Base-by-base conservation (phyloP, 1,140 invertebrate species). In the Scylla paramamosain region DNA sequence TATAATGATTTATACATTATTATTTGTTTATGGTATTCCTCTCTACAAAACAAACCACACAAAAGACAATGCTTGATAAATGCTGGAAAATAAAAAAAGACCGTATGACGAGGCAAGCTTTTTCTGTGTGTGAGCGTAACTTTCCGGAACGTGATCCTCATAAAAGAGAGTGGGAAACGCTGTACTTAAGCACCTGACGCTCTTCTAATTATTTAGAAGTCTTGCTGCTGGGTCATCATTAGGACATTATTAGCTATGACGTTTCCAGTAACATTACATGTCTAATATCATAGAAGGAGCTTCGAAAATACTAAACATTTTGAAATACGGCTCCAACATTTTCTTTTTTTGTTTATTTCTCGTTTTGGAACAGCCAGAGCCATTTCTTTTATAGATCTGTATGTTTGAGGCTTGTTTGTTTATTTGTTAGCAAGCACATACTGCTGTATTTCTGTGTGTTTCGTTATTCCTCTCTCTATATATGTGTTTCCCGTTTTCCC, bases 401-500 rank as follows among this genome's bases (percentile, higher is more conserved):
- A 20, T 77, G 6, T n/a, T 77, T 77, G 20, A 59, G 20, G 52
- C 67, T n/a, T 25, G 20, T n/a, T n/a, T 77, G 25, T 77, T 77
- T 77, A 20, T n/a, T 20, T n/a, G 67, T 77, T n/a, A 77, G n/a
- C 67, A 77, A n/a, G 67, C 67, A 25, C 20, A n/a, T n/a, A n/a
- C 20, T n/a, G 67, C 67, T n/a, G 20, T 25, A 20, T 77, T 77
- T 77, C 67, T n/a, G 67, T n/a, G 67, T 77, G 16, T 77, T 77
- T 77, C 92, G 91, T 95, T 93, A 88, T 95, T 87, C 91, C 94
- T 95, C 39, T 82, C 83, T 32, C 88, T 59, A 95, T 95, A 52
- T 86, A 95, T 39, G 39, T 39, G 39, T 95, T 95, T 95, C 94
- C 94, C 94, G 94, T 95, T 95, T 95, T 95, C 94, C 94, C 94